Evolutionary conservation across 2,113 vertebrate genomes (phyloP).

Genomic region (Ceratotherium simum): DNA sequence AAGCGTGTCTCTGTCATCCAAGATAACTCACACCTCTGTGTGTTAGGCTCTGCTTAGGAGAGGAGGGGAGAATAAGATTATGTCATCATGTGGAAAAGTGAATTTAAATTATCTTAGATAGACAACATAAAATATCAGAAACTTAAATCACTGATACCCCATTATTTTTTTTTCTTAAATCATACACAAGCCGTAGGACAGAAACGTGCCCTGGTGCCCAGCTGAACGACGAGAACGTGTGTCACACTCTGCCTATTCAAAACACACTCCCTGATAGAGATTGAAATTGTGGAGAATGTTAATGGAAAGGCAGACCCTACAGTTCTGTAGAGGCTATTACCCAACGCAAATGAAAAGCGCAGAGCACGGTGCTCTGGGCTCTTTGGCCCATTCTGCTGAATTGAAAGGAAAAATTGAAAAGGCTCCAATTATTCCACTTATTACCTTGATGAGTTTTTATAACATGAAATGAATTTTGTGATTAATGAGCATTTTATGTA

Average conservation of each 20-base stretch:
- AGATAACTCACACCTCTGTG: background rate
- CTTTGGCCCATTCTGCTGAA: constrained; percentile 70
- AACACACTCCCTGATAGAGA: background rate
- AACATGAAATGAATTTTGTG: constrained; percentile 77
- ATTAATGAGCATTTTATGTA: constrained; percentile 79
- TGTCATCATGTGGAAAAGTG: background rate
- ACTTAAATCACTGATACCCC: background rate
- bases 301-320: constrained; percentile 38
- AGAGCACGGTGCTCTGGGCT: constrained; percentile 39
- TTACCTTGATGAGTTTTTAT: constrained; percentile 77
- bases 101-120: constrained; percentile 16
- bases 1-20: background rate
- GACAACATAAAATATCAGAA: constrained; percentile 30
- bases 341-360: constrained; percentile 62
- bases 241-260: background rate
- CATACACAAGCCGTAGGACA: background rate
- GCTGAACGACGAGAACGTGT: background rate
- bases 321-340: constrained; percentile 51
- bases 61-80: background rate
- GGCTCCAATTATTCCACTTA: constrained; percentile 76
- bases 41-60: background rate
- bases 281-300: constrained; percentile 25
- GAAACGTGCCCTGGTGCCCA: background rate
- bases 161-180: constrained; percentile 27
- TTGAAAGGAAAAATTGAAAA: constrained; percentile 78